Evolutionary conservation across 1,140 invertebrate species (phyloP), one percentile per base, ranked within the genome.

Genomic region (Doryteuthis pealeii): DNA sequence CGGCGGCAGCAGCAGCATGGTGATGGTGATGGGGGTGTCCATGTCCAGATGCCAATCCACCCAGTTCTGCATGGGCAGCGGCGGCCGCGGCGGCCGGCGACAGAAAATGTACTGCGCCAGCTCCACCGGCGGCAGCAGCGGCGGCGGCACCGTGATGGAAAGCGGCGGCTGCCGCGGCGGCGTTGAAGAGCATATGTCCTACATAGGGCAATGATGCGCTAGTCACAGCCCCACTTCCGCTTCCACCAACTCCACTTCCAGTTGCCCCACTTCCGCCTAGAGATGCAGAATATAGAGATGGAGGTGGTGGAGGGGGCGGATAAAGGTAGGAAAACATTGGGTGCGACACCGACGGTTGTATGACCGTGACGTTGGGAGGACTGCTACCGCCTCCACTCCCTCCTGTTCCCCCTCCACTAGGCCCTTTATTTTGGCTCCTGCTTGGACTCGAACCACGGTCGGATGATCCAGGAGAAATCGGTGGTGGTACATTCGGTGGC

Each of bases 271-370:
- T 40, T 40, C 35, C 35, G 35, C 4, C 35, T 5, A 68, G 35
- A 30, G 35, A 8, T n/a, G 68, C 30, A 31, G 65, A 43, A 66
- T 70, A 31, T 40, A 74, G 49, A 30, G 65, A 67, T 31, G 69
- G 68, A 30, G 73, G 66, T 40, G 69, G 43, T 40, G 33, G 35
- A 40, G 35, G 35, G 45, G 78, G 76, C 18, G 82, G 82, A 78
- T 85, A 83, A 28, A 85, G 80, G 62, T 83, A 85, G 10, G 83
- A 80, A 71, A 83, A 83, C 82, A 85, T 85, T 18, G 83, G 81
- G 58, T 83, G 82, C 22, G 77, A 80, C 22, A 79, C 80, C 10
- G 84, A 80, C 30, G 84, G 84, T 45, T 85, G 84, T 26, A 85
- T 77, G 30, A 85, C 80, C 14, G 83, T 85, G 3, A 85, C 84